A percentile compares a stretch with the other conserved stretches of the same genome.
These are phyloP conservation scores for Macrotus californicus DNA, from an alignment of 2,113 vertebrate species.

Conservation along the genomic window DNA sequence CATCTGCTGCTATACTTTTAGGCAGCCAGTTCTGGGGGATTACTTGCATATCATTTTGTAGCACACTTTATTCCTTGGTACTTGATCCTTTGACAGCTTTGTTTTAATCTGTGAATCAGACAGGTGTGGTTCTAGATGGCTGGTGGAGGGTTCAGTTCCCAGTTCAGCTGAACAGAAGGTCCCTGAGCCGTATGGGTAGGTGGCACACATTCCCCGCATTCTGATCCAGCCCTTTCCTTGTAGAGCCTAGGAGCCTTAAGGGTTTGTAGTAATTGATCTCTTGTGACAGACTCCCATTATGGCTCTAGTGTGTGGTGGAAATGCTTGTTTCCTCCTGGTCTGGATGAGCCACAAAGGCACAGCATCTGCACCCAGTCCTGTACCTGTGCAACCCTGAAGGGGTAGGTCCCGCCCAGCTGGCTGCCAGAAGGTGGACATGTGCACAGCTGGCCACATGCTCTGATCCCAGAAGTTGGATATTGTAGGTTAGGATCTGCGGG, in stretches of 20 bases:
- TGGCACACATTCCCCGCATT: neutral
- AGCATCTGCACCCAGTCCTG: neutral
- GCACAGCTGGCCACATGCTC: too few species aligned
- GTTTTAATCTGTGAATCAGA: neutral
- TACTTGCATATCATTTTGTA: neutral
- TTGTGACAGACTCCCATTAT: neutral
- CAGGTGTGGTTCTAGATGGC: neutral
- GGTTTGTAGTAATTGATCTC: neutral
- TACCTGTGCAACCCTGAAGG: neutral
- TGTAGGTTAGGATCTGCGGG: neutral
- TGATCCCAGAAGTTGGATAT: neutral
- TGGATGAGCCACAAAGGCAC: neutral
- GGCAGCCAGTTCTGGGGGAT: neutral
- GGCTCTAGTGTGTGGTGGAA: neutral
- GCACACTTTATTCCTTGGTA: neutral
- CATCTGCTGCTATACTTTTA: neutral
- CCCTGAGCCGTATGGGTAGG: neutral
- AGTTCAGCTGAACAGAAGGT: neutral
- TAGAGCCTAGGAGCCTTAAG: neutral
- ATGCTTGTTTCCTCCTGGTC: constrained; percentile 11
- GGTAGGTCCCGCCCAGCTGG: neutral
- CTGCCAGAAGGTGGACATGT: neutral
- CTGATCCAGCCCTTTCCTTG: neutral
- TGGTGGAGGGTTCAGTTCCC: neutral
- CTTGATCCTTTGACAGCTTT: neutral